Percentiles rank a stretch among this genome's conserved stretches.
Conservation (phyloP, 2,888 invertebrate species). For the Tinea trinotella region DNA sequence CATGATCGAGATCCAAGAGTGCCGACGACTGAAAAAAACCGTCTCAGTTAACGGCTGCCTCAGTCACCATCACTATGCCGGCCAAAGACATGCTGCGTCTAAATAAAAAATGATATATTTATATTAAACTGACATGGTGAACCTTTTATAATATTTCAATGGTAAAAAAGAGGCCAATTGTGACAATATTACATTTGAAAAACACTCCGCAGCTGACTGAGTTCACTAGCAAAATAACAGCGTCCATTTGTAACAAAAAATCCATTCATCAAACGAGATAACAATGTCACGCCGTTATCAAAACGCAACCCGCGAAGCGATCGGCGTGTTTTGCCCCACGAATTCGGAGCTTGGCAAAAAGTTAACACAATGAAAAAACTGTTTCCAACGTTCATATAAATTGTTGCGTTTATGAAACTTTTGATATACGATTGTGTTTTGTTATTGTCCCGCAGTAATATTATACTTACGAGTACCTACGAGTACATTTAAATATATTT, state of each 20-base stretch:
- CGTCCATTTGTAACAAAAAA: constrained; percentile 66
- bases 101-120: too few species aligned
- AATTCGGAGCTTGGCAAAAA: constrained; percentile 44
- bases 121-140: too few species aligned
- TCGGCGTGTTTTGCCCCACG: constrained; percentile 53
- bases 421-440: constrained; percentile 17
- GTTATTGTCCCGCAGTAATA: not conserved
- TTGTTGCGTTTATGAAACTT: constrained; percentile 43
- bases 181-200: constrained; percentile 14
- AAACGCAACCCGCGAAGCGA: constrained; percentile 63
- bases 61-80: too few species aligned
- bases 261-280: constrained; percentile 67
- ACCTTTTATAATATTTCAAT: too few species aligned
- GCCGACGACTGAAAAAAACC: too few species aligned
- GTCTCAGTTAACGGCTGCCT: too few species aligned
- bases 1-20: too few species aligned
- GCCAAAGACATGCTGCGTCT: too few species aligned
- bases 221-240: constrained; percentile 59
- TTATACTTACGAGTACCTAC: too few species aligned
- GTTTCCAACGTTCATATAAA: constrained; percentile 37
- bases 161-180: constrained; percentile 7
- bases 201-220: constrained; percentile 31
- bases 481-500: too few species aligned
- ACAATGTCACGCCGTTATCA: constrained; percentile 66
- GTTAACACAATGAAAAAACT: constrained; percentile 56